Conservation (phyloP, 2,113 vertebrate species). For the Thermophis baileyi region DNA sequence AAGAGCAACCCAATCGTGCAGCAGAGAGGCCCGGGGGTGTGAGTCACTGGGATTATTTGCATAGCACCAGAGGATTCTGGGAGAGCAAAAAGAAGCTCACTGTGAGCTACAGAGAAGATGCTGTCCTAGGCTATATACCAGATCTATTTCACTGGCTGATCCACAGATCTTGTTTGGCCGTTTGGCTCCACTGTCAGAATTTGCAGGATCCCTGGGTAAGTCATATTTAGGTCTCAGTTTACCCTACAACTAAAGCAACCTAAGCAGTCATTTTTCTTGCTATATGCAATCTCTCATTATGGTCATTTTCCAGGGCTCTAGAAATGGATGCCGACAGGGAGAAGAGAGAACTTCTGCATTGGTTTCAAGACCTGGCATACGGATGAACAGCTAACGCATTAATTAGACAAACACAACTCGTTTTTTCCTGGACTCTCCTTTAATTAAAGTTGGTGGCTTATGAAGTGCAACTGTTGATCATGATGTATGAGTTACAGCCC, state of each 20-base stretch:
- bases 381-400: background rate
- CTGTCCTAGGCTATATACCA: background rate
- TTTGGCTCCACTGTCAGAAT: conserved; percentile 57
- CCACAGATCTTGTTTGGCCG: conserved; percentile 63
- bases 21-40: too few relatives aligned
- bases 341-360: background rate
- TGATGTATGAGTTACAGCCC: conserved; percentile 8
- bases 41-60: too few relatives aligned
- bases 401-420: conserved; percentile 15
- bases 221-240: background rate
- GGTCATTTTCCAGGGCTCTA: background rate
- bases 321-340: background rate
- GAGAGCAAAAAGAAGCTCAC: too few relatives aligned
- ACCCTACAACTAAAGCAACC: background rate
- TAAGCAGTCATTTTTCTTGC: too few relatives aligned
- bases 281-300: background rate
- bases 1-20: background rate
- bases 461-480: background rate
- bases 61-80: too few relatives aligned
- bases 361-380: background rate
- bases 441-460: conserved; percentile 26
- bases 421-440: background rate
- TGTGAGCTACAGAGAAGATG: too few relatives aligned
- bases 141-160: conserved; percentile 61
- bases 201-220: conserved; percentile 37